Evolutionary conservation across 2,888 invertebrate species (phyloP).

Genomic region (Aspidapion aeneum): DNA sequence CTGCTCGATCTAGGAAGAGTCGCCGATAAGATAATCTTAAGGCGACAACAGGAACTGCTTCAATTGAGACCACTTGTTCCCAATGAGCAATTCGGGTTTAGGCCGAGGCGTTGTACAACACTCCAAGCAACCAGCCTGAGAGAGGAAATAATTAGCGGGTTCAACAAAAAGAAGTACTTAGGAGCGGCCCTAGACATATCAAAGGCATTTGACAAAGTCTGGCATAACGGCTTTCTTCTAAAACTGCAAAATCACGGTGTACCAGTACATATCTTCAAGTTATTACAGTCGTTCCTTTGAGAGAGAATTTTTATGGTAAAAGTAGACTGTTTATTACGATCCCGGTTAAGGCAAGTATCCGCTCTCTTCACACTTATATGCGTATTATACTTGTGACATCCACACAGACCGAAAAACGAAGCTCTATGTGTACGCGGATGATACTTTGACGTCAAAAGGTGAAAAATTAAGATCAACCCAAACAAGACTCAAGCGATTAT

Average conservation of each 20-base stretch:
- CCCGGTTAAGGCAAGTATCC: neutral
- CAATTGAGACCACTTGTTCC: neutral
- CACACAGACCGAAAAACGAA: neutral
- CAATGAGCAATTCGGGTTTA: conserved; percentile 8
- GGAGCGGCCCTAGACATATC: neutral
- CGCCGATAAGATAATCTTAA: neutral
- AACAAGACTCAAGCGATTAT: no score
- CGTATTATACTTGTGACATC: neutral
- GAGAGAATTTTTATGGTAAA: neutral
- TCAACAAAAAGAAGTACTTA: neutral
- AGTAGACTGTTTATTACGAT: neutral
- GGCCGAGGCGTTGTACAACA: neutral
- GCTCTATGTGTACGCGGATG: no score
- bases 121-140: neutral
- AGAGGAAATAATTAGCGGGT: neutral
- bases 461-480: no score
- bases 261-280: neutral
- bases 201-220: neutral
- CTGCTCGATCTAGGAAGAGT: conserved; percentile 11
- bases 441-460: no score
- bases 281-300: neutral
- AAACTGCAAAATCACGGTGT: neutral
- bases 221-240: neutral
- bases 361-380: no score
- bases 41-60: neutral